Evolutionary conservation across 2,113 vertebrate species (phyloP), one percentile per base, ranked within the genome.

Genomic region (Zosterops pallidus): DNA sequence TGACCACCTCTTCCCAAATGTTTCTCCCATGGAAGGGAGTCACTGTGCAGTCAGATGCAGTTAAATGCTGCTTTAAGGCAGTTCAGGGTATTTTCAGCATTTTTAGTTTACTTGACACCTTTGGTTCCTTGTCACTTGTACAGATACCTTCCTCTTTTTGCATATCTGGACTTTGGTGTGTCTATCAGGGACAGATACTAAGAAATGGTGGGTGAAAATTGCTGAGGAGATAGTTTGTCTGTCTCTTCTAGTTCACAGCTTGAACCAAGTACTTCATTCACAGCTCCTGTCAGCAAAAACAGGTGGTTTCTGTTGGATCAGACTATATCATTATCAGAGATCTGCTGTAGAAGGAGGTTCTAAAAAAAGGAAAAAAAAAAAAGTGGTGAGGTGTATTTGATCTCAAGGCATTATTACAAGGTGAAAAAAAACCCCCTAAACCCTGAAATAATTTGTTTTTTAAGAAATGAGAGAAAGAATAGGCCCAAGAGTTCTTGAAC

Each of bases 361-460:
- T 62, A 65, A 57, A 76, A 63, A 20, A 14, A 55, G 8, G 25
- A n/a, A 25, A 37, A 4, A 56, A n/a, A 56, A n/a, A 26, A 37
- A 8, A 57, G n/a, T 5, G 1, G 4, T 33, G 33, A 44, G n/a
- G 14, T 28, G 18, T 29, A 69, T 50, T 77, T 90, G 11, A 8
- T 80, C 18, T 72, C 18, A 62, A 77, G 28, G 13, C 5, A 59
- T 65, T 15, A 57, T 37, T 84, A 83, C 28, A 69, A 76, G 64
- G 28, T 16, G 3, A 28, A 37, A 74, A 52, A 3, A 0, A 39
- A 11, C 39, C 14, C 6, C 6, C 18, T 19, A 33, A 3, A 44
- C 10, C 10, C 10, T 22, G 18, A 93, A 85, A 70, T 65, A 80
- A 77, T 59, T 42, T 83, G 4, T 1, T 55, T 86, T 94, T 83